phyloP scores from a whole-genome alignment of 2,797 vertebrate genomes.

The Neopelma chrysocephalum region DNA sequence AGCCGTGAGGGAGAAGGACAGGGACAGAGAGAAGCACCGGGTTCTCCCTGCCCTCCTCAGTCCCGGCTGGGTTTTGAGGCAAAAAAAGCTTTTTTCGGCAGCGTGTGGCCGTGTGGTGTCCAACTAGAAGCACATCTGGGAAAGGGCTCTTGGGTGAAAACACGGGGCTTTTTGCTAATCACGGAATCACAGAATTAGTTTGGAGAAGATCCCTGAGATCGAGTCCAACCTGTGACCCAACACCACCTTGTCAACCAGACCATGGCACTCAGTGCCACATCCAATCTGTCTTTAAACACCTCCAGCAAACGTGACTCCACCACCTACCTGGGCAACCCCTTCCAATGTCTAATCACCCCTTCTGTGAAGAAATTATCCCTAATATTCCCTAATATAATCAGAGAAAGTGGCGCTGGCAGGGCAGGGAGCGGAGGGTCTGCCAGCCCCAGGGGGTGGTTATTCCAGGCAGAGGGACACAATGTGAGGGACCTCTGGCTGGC shows the following conservation, averaged over 20 bases:
- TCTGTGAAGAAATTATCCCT: not conserved
- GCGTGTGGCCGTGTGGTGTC: not conserved
- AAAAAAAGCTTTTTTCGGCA: not conserved
- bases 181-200: not conserved
- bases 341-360: not conserved
- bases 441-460: not conserved
- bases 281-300: not conserved
- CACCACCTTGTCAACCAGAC: not conserved
- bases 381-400: rapidly evolving
- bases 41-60: not conserved
- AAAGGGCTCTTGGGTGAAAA: not conserved
- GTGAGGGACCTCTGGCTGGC: not conserved
- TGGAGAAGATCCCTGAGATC: not conserved
- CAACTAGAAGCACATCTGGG: not conserved
- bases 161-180: not conserved
- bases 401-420: rapidly evolving
- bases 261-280: not conserved
- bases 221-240: not conserved
- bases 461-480: not conserved
- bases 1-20: not conserved
- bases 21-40: not conserved
- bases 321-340: not conserved
- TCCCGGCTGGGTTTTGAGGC: not conserved
- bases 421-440: not conserved
- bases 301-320: not conserved